A percentile compares a stretch with the other conserved stretches of the same genome.
phyloP scores from a whole-genome alignment of 2,888 invertebrate genomes.

The Stictocephala bisonia region DNA sequence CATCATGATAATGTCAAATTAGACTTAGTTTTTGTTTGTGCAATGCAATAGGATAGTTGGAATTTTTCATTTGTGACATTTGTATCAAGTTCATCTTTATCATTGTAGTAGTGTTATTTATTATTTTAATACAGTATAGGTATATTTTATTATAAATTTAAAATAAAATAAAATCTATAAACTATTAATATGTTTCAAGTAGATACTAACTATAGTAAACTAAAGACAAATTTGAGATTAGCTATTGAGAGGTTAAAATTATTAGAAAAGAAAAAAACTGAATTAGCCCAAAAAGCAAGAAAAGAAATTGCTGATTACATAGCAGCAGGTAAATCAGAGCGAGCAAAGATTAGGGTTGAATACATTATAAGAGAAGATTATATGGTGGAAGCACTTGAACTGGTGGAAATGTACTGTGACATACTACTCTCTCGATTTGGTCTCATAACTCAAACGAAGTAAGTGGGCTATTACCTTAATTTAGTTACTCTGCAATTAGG shows the following conservation, averaged over 20 bases:
- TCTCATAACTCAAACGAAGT: constrained; percentile 96
- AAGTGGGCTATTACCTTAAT: no score
- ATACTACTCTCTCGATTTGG: constrained; percentile 95
- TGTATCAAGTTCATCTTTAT: no score
- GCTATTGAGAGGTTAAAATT: constrained; percentile 94
- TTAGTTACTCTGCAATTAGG: constrained; percentile 7
- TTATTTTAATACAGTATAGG: no score
- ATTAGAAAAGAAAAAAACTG: constrained; percentile 97
- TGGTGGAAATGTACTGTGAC: constrained; percentile 99
- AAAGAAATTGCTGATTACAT: constrained; percentile 98
- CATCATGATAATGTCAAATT: no score
- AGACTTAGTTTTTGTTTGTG: no score
- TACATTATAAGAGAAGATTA: constrained; percentile 99
- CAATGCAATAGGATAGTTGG: no score
- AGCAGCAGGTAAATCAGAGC: constrained; percentile 82
- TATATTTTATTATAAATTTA: no score
- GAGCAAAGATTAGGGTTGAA: constrained; percentile 97
- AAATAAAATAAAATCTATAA: no score
- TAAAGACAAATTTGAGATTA: constrained; percentile 95
- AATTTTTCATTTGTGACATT: no score
- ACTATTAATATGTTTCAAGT: constrained; percentile 93
- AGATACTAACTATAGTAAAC: constrained; percentile 92
- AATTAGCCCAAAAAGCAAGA: constrained; percentile 93
- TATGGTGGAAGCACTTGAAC: constrained; percentile 98
- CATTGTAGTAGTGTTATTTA: no score